Conservation (phyloP, 92 coral and sea anemone genomes). For the Porites evermanni region DNA sequence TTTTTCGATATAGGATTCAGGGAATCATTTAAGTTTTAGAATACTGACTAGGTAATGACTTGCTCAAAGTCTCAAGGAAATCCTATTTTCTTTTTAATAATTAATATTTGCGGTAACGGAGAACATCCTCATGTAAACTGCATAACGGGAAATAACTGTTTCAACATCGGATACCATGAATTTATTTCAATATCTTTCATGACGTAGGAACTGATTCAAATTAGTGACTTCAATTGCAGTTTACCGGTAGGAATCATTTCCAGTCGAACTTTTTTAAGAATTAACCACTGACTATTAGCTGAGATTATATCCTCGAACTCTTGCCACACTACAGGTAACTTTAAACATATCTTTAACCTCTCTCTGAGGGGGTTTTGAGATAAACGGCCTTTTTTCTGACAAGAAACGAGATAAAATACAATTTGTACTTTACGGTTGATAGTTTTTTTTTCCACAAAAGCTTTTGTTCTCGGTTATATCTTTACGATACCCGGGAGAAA, state of each 20-base stretch:
- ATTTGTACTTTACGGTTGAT: too few relatives aligned
- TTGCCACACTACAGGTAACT: too few relatives aligned
- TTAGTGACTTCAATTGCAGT: background rate
- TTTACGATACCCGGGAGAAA: too few relatives aligned
- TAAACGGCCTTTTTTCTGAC: too few relatives aligned
- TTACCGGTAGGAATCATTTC: background rate
- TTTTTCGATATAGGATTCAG: background rate
- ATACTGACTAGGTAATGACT: background rate
- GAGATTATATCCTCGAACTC: background rate
- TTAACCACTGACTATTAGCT: background rate
- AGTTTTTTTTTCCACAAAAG: too few relatives aligned
- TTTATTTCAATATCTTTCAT: background rate
- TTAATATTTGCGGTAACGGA: slow-evolving; percentile 7
- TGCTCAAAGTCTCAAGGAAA: slow-evolving; percentile 13
- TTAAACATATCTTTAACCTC: too few relatives aligned
- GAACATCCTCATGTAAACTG: background rate
- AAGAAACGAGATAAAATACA: too few relatives aligned
- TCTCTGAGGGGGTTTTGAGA: too few relatives aligned
- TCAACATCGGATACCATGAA: background rate
- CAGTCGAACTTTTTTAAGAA: background rate
- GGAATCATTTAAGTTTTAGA: background rate
- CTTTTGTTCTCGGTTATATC: too few relatives aligned
- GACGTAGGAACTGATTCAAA: background rate
- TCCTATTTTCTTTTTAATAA: slow-evolving; percentile 12
- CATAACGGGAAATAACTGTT: background rate